phyloP scores from a whole-genome alignment of 2,113 vertebrate species.

The Sceloporus tristichus region DNA sequence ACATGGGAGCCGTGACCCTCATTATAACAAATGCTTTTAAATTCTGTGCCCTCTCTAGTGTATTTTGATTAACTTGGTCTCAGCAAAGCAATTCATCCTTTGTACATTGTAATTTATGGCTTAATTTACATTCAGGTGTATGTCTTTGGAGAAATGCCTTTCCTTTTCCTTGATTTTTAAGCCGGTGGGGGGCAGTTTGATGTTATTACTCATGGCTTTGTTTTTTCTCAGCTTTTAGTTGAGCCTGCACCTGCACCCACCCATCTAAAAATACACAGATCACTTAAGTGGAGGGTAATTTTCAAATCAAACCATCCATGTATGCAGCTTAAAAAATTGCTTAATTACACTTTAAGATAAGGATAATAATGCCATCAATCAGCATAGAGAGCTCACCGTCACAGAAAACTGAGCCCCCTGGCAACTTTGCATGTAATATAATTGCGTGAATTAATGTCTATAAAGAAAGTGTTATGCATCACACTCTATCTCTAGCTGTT shows the following conservation, averaged over 20 bases:
- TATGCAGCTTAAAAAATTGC: slow-evolving; percentile 11
- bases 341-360: slow-evolving; percentile 55
- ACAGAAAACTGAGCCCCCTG: slow-evolving; percentile 48
- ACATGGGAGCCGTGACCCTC: slow-evolving; percentile 25
- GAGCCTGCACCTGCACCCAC: slow-evolving; percentile 19
- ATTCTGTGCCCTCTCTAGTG: slow-evolving; percentile 11
- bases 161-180: slow-evolving; percentile 35
- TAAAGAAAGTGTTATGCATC: slow-evolving; percentile 43
- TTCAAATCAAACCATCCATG: slow-evolving; percentile 39
- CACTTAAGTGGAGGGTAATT: slow-evolving; percentile 46
- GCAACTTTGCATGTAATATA: slow-evolving; percentile 36
- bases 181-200: background rate
- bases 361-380: slow-evolving; percentile 54
- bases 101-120: slow-evolving; percentile 41
- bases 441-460: slow-evolving; percentile 54
- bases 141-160: slow-evolving; percentile 13
- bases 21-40: slow-evolving; percentile 30
- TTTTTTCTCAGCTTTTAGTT: slow-evolving; percentile 48
- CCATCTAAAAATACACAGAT: slow-evolving; percentile 45
- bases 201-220: slow-evolving; percentile 38
- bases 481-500: slow-evolving; percentile 46
- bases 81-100: slow-evolving; percentile 44
- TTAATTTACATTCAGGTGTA: slow-evolving; percentile 50
- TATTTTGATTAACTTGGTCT: slow-evolving; percentile 51
- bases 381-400: slow-evolving; percentile 30